A percentile compares a stretch with the other conserved stretches of the same genome.
phyloP scores from a whole-genome alignment of 2,113 vertebrate genomes.

The Mesitornis unicolor region DNA sequence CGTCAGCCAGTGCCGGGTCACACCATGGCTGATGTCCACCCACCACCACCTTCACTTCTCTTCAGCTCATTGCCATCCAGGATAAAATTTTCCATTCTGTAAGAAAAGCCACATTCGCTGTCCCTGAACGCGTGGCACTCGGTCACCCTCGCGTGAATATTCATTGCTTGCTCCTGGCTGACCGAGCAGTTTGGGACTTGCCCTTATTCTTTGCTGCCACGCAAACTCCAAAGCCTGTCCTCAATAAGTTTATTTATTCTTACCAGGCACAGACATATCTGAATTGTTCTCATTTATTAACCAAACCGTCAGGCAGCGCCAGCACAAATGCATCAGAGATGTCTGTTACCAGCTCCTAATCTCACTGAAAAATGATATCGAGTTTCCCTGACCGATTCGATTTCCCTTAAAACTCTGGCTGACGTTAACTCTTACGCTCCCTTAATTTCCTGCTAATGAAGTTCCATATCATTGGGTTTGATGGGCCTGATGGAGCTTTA shows the following conservation, averaged over 20 bases:
- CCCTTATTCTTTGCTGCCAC: neutral
- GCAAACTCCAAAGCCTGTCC: neutral
- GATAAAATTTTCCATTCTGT: neutral
- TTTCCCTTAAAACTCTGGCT: neutral
- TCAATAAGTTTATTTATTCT: neutral
- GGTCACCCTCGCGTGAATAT: neutral
- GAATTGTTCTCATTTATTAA: neutral
- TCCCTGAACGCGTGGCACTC: neutral
- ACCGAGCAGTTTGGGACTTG: neutral
- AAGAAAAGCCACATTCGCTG: neutral
- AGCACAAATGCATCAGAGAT: neutral
- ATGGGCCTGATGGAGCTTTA: neutral
- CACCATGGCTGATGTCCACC: neutral
- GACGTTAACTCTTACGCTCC: neutral
- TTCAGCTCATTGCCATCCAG: neutral
- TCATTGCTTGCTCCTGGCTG: neutral
- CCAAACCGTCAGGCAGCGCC: neutral
- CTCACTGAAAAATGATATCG: neutral
- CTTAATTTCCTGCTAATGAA: neutral
- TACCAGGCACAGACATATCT: neutral
- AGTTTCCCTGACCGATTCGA: neutral
- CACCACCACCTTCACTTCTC: neutral
- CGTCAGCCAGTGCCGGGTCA: neutral
- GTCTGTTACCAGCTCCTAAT: neutral
- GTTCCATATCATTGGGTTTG: neutral